Conservation (phyloP, 2,113 vertebrate genomes). For the Cebus imitator region DNA sequence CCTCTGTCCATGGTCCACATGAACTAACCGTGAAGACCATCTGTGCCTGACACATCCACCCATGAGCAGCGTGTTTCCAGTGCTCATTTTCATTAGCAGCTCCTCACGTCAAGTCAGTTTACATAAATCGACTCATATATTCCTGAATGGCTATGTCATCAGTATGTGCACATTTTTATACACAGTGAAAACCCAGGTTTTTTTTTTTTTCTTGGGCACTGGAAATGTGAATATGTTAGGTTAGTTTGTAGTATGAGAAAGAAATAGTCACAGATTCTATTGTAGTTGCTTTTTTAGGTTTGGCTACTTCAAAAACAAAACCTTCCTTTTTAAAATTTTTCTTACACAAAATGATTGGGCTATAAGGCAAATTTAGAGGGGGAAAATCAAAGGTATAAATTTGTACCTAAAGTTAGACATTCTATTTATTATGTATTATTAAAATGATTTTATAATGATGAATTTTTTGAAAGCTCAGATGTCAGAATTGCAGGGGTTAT, state of each 20-base stretch:
- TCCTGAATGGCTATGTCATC: neutral
- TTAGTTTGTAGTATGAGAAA: neutral
- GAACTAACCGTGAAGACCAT: neutral
- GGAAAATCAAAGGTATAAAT: neutral
- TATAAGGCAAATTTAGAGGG: neutral
- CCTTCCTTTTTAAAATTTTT: neutral
- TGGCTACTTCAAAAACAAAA: neutral
- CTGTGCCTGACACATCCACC: neutral
- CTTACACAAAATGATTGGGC: constrained; percentile 26
- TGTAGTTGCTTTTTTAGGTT: neutral
- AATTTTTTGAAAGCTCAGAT: neutral
- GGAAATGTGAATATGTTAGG: neutral
- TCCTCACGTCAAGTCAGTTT: neutral
- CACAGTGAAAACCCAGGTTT: neutral
- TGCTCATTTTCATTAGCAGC: neutral
- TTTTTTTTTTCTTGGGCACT: neutral
- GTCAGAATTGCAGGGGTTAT: neutral
- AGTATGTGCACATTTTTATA: neutral
- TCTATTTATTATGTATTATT: neutral
- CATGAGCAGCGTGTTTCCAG: neutral
- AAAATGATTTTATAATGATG: neutral
- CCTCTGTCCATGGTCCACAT: neutral
- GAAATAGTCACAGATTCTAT: neutral
- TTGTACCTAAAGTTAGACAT: neutral
- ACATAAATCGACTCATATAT: neutral